Conservation (phyloP, 2,113 vertebrate genomes). For the Chamaea fasciata region DNA sequence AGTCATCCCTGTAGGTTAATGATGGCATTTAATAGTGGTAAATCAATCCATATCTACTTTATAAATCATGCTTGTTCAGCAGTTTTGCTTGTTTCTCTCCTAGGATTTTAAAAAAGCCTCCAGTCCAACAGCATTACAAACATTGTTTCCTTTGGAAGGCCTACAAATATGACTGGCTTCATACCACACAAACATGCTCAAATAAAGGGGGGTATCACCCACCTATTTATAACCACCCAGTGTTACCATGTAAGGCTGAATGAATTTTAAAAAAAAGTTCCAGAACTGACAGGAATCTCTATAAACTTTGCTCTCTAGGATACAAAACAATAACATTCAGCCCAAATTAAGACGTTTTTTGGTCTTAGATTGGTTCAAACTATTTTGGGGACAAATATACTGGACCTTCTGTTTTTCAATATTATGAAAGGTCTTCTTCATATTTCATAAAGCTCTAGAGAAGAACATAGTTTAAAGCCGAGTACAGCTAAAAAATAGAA, state of each 20-base stretch:
- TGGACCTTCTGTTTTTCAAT: neutral
- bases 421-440: neutral
- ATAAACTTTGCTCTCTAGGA: conserved; percentile 30
- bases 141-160: conserved; percentile 57
- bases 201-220: conserved; percentile 23
- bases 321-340: conserved; percentile 2
- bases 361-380: neutral
- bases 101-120: neutral
- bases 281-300: conserved; percentile 15
- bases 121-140: conserved; percentile 16
- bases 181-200: conserved; percentile 31
- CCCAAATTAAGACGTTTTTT: neutral
- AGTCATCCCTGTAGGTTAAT: neutral
- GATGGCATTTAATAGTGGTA: neutral
- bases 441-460: neutral
- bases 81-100: conserved; percentile 10
- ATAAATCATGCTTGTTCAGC: neutral
- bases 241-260: conserved; percentile 18
- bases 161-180: conserved; percentile 6
- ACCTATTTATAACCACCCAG: conserved; percentile 46
- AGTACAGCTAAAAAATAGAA: neutral
- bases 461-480: neutral
- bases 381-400: conserved; percentile 3
- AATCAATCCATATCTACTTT: neutral
- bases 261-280: neutral